These are phyloP conservation scores for Thymelicus acteon DNA, from an alignment of 2,888 invertebrate genomes.

Conservation along the genomic window DNA sequence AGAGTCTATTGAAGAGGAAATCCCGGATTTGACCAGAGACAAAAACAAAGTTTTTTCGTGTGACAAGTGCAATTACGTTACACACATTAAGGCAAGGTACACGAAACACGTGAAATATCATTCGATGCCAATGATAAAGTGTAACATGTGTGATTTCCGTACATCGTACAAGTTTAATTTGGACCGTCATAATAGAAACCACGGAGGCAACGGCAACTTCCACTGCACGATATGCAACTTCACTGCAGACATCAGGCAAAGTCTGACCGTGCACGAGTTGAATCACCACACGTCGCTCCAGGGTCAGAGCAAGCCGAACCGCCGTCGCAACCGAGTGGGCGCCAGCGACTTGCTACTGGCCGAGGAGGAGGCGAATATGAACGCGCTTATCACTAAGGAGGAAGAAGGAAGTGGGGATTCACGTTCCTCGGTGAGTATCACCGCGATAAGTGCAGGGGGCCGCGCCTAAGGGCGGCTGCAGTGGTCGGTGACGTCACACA, in stretches of 20 bases:
- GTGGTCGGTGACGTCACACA: constrained; percentile 68
- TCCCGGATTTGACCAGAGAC: constrained; percentile 90
- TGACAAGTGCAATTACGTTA: constrained; percentile 95
- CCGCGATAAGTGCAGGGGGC: constrained; percentile 55
- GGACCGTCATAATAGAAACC: constrained; percentile 96
- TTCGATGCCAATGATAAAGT: constrained; percentile 97
- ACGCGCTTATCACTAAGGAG: constrained; percentile 69
- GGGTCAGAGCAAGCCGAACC: constrained; percentile 85
- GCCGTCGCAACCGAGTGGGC: constrained; percentile 90
- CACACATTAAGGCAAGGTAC: constrained; percentile 94
- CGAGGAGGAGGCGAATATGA: constrained; percentile 57
- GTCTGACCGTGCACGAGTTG: constrained; percentile 95
- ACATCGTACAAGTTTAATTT: constrained; percentile 97
- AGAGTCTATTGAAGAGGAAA: constrained; percentile 88
- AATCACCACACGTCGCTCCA: constrained; percentile 94
- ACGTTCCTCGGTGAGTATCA: constrained; percentile 76
- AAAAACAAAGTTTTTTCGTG: constrained; percentile 93
- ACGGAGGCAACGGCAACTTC: constrained; percentile 93
- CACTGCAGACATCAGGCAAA: constrained; percentile 96
- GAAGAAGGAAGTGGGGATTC: constrained; percentile 82
- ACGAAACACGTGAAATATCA: constrained; percentile 97
- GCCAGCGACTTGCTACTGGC: constrained; percentile 86
- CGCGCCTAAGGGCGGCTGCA: constrained; percentile 56
- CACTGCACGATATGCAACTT: constrained; percentile 95
- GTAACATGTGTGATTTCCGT: constrained; percentile 96